These are phyloP conservation scores for Sinosuthora webbiana DNA, from an alignment of 2,113 vertebrate species.

Conservation along the genomic window DNA sequence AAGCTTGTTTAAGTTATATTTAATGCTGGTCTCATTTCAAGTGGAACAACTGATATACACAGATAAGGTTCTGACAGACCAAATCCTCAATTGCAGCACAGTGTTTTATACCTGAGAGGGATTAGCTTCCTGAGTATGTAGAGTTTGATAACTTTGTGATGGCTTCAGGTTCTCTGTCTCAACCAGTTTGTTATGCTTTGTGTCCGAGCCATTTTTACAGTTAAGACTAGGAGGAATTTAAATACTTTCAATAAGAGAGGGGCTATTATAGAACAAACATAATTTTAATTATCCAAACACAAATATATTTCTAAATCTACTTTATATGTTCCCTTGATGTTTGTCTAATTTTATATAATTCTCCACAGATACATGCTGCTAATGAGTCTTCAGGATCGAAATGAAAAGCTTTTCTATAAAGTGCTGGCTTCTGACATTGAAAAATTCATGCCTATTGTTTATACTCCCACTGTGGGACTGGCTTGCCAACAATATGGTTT, in stretches of 20 bases:
- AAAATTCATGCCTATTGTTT: constrained; percentile 96
- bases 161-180: not conserved
- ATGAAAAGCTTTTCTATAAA: constrained; percentile 96
- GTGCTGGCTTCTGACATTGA: constrained; percentile 88
- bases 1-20: not conserved
- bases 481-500: constrained; percentile 95
- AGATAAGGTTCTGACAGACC: not conserved
- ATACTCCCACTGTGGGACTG: constrained; percentile 94
- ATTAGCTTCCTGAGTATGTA: not conserved
- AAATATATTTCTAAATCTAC: not conserved
- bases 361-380: constrained; percentile 89
- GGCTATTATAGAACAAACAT: not conserved
- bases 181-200: not conserved
- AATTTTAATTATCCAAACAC: not conserved
- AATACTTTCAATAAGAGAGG: not conserved
- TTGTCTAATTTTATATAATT: constrained; percentile 49
- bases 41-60: not conserved
- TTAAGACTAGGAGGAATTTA: not conserved
- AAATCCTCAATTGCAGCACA: not conserved
- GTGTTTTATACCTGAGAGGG: not conserved
- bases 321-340: not conserved
- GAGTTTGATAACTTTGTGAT: not conserved
- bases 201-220: not conserved
- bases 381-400: constrained; percentile 94
- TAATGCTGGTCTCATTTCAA: not conserved